phyloP scores from a whole-genome alignment of 2,113 vertebrate species.

The Cyprinodon tularosa region DNA sequence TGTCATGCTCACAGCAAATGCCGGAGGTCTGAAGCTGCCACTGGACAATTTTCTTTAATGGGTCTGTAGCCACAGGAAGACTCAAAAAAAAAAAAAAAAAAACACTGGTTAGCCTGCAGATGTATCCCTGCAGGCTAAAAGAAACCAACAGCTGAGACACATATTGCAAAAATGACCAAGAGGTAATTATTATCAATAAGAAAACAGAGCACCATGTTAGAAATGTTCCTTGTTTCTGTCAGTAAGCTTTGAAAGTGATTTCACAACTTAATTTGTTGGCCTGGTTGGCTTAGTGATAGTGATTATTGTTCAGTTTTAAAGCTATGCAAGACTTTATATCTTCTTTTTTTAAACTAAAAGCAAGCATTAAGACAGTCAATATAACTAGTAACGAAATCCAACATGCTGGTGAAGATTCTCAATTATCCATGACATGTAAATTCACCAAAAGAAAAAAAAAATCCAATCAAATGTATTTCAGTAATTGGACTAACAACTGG shows the following conservation, averaged over 20 bases:
- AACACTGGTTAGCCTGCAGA: constrained; percentile 9
- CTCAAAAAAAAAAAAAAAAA: constrained; percentile 32
- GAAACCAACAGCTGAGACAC: constrained; percentile 31
- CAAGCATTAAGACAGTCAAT: background rate
- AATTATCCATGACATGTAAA: no score
- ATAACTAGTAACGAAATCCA: background rate
- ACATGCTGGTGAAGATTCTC: no score
- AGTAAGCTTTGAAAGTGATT: background rate
- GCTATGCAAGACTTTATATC: background rate
- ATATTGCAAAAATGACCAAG: background rate
- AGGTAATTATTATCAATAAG: constrained; percentile 13
- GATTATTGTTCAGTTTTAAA: background rate
- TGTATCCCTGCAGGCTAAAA: constrained; percentile 34
- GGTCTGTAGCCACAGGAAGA: constrained; percentile 46
- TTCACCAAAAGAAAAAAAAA: no score
- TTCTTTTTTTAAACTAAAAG: background rate
- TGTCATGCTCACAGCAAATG: constrained; percentile 13
- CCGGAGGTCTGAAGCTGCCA: constrained; percentile 43
- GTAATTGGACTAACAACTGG: no score
- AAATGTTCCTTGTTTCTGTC: background rate
- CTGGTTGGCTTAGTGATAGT: background rate
- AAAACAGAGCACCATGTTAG: background rate
- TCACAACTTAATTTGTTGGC: background rate
- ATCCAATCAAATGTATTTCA: no score
- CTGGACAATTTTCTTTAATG: constrained; percentile 34